These are phyloP conservation scores for Mohoua ochrocephala DNA, from an alignment of 2,113 vertebrate genomes.

Conservation along the genomic window DNA sequence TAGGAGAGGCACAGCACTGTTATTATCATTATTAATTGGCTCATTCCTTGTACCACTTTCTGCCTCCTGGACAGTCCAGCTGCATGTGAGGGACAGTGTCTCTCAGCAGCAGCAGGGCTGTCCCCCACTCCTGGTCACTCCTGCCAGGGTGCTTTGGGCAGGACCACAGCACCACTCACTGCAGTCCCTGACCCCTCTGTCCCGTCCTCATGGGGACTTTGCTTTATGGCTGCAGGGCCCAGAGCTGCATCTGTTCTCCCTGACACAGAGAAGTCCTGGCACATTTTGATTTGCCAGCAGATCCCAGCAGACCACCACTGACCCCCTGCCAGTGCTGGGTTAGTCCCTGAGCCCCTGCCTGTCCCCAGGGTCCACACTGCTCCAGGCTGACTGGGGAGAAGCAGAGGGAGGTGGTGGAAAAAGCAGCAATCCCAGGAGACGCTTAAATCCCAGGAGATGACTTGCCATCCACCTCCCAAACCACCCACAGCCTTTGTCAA, in stretches of 20 bases:
- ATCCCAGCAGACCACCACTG: neutral
- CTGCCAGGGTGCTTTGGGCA: neutral
- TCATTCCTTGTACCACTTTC: conserved; percentile 8
- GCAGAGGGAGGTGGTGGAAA: neutral
- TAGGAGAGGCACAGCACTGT: neutral
- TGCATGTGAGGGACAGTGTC: accelerated
- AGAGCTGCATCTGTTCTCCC: neutral
- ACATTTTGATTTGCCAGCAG: neutral
- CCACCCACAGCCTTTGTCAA: neutral
- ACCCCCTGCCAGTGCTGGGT: neutral
- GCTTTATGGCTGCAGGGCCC: neutral
- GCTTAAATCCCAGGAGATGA: neutral
- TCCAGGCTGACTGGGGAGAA: neutral
- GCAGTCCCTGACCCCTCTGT: neutral
- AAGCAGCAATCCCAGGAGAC: neutral
- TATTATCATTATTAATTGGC: conserved; percentile 25
- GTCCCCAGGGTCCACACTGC: neutral
- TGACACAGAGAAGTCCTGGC: accelerated
- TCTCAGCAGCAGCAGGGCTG: neutral
- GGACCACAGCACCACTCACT: neutral
- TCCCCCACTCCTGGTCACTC: neutral
- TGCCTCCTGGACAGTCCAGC: neutral
- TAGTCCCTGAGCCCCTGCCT: neutral
- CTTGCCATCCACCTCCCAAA: neutral
- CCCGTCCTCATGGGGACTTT: neutral